Conservation (phyloP, 2,888 invertebrate species). For the Elmis aenea region DNA sequence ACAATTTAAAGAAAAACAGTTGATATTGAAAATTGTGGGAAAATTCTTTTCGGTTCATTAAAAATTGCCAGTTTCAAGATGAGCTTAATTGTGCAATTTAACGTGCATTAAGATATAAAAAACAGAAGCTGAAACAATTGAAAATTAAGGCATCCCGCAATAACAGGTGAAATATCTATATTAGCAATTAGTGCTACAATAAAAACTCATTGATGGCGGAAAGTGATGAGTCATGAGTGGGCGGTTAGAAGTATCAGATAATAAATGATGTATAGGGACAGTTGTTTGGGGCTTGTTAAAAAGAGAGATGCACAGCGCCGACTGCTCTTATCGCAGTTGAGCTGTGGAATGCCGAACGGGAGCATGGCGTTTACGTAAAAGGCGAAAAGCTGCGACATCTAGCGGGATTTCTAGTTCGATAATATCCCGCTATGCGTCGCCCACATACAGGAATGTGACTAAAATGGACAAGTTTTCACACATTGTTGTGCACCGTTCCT, state of each 20-base stretch:
- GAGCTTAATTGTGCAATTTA: too few species aligned
- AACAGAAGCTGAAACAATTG: constrained; percentile 25
- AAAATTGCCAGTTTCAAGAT: too few species aligned
- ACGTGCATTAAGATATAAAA: background rate
- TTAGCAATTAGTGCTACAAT: constrained; percentile 23
- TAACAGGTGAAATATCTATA: constrained; percentile 30
- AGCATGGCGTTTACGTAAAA: too few species aligned
- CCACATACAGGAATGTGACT: constrained; percentile 31
- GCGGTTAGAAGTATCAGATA: constrained; percentile 20
- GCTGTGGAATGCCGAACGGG: constrained; percentile 19
- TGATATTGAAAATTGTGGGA: too few species aligned
- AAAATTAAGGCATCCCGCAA: constrained; percentile 31
- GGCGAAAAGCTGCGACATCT: constrained; percentile 40
- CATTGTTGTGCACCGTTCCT: too few species aligned
- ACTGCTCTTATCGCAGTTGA: constrained; percentile 14
- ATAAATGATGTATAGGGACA: constrained; percentile 21
- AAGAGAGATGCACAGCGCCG: constrained; percentile 15
- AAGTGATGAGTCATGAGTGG: constrained; percentile 24
- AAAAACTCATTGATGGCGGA: constrained; percentile 23
- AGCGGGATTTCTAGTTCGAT: constrained; percentile 36
- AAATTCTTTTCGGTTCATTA: too few species aligned
- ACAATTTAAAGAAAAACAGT: too few species aligned
- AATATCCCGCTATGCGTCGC: constrained; percentile 43
- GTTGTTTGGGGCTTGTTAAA: constrained; percentile 18
- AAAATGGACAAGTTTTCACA: too few species aligned